Evolutionary conservation across 2,113 vertebrate genomes (phyloP).

Genomic region (Machaerirhynchus nigripectus): DNA sequence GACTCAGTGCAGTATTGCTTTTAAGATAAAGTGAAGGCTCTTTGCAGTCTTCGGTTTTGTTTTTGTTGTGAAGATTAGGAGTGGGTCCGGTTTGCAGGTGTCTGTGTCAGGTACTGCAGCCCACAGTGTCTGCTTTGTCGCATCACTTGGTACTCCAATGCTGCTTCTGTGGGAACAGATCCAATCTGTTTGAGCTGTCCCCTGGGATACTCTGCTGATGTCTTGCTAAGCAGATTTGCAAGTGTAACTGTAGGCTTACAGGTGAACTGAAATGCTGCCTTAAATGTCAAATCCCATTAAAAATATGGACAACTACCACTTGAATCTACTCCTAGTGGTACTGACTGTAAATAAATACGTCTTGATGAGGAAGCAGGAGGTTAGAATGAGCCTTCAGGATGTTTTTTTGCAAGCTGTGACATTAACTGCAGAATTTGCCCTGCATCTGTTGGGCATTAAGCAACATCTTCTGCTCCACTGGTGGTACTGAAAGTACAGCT

Average conservation of each 20-base stretch:
- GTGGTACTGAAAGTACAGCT: neutral
- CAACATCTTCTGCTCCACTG: neutral
- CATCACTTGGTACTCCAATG: neutral
- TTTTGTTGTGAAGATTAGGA: neutral
- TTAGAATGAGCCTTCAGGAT: neutral
- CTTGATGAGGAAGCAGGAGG: neutral
- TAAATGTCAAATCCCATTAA: slow-evolving; percentile 1
- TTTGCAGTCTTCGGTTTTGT: neutral
- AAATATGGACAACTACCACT: neutral
- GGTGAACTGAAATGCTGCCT: slow-evolving; percentile 13
- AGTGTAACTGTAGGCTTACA: neutral
- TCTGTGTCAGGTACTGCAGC: neutral
- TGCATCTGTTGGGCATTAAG: neutral
- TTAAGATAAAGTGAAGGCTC: neutral
- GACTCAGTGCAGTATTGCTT: neutral
- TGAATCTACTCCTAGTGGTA: neutral
- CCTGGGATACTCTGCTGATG: neutral
- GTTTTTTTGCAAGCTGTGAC: neutral
- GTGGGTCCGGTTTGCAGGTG: neutral
- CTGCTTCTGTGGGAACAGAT: neutral
- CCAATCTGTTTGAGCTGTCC: neutral
- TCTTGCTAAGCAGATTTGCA: slow-evolving; percentile 14
- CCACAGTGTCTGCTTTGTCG: neutral
- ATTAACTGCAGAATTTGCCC: neutral
- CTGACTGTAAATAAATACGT: neutral